Conservation (phyloP, 2,113 vertebrate species). For the Emydocephalus ijimae region DNA sequence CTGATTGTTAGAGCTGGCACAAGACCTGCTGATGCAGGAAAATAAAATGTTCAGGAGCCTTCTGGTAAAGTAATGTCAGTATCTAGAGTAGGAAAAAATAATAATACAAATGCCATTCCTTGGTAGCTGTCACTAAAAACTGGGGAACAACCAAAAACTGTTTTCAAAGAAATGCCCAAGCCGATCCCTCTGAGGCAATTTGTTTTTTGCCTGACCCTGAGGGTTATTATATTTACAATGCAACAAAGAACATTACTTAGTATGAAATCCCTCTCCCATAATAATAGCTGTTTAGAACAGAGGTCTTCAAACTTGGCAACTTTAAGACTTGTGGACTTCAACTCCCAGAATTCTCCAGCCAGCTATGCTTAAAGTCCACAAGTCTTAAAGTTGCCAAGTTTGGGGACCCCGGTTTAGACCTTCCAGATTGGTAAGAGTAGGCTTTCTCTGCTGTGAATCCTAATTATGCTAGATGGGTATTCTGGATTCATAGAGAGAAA, state of each 20-base stretch:
- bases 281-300: neutral
- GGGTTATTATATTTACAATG: neutral
- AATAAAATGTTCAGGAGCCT: neutral
- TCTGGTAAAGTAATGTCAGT: neutral
- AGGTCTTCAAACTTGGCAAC: too few species aligned
- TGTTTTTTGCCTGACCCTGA: neutral
- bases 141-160: neutral
- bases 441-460: neutral
- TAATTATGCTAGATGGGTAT: too few species aligned
- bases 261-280: neutral
- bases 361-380: too few species aligned
- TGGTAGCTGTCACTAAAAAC: neutral
- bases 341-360: too few species aligned
- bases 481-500: neutral
- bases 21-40: neutral
- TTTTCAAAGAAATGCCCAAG: neutral
- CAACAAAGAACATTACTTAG: neutral
- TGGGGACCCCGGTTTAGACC: neutral
- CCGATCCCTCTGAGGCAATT: neutral
- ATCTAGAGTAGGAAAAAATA: neutral
- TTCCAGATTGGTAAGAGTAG: neutral
- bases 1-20: neutral
- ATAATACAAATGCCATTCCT: neutral
- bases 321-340: too few species aligned
- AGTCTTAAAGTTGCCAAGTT: too few species aligned